phyloP scores from a whole-genome alignment of 1,140 invertebrate species.

The Nasonia giraulti region DNA sequence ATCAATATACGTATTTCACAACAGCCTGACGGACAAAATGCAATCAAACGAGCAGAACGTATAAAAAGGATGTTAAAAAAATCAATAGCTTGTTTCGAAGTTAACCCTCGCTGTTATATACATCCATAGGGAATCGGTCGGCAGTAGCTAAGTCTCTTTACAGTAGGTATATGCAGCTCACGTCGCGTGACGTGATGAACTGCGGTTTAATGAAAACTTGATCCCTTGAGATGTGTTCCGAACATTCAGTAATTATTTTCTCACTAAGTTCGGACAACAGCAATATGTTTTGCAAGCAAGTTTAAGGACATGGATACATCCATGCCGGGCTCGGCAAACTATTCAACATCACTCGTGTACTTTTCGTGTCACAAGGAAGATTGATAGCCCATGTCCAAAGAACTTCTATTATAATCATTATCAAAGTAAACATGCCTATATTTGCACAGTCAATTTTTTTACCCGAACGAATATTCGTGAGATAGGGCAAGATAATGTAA shows the following conservation, averaged over 20 bases:
- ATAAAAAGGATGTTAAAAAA: constrained; percentile 15
- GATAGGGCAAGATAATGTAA: too few species aligned
- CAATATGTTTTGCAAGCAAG: constrained; percentile 8
- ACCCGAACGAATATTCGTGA: too few species aligned
- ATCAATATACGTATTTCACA: neutral
- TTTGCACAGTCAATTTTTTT: too few species aligned
- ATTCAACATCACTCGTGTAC: too few species aligned
- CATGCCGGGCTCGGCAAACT: neutral
- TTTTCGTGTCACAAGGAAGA: too few species aligned
- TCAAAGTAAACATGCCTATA: too few species aligned
- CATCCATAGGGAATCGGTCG: neutral
- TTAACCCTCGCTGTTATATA: neutral
- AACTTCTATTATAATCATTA: too few species aligned
- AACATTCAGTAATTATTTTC: constrained; percentile 32
- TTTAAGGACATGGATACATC: neutral
- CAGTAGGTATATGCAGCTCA: constrained; percentile 3
- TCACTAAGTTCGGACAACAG: neutral
- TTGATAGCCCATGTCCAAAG: too few species aligned
- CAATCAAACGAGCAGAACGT: constrained; percentile 19
- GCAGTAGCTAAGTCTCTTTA: constrained; percentile 4
- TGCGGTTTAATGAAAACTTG: constrained; percentile 33
- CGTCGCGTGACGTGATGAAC: constrained; percentile 33
- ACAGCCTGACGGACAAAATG: constrained; percentile 2
- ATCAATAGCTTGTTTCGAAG: constrained; percentile 9
- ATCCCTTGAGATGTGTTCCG: constrained; percentile 17